These are phyloP conservation scores for Drosophila tripunctata DNA, from an alignment of 2,888 invertebrate species.

Conservation along the genomic window DNA sequence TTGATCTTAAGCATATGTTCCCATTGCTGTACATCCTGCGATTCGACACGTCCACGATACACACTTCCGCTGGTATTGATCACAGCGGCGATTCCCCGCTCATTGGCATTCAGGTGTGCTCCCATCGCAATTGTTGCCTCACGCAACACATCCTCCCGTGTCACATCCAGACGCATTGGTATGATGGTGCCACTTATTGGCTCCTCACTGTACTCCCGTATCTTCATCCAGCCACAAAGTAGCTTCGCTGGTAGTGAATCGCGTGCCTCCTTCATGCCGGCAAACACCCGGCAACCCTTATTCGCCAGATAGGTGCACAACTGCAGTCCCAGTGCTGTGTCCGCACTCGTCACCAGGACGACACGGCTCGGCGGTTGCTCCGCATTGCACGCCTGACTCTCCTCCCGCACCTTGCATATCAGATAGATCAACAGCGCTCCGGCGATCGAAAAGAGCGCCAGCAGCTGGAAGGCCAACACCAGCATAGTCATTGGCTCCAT, in stretches of 20 bases:
- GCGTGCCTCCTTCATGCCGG: slow-evolving; percentile 87
- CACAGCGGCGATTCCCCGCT: slow-evolving; percentile 92
- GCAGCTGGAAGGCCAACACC: slow-evolving; percentile 91
- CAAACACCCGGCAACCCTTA: slow-evolving; percentile 91
- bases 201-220: slow-evolving; percentile 85
- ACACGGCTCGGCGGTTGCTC: slow-evolving; percentile 86
- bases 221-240: slow-evolving; percentile 87
- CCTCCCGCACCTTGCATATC: slow-evolving; percentile 89
- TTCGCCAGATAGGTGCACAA: slow-evolving; percentile 89
- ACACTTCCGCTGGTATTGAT: slow-evolving; percentile 92
- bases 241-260: slow-evolving; percentile 87
- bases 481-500: slow-evolving; percentile 94
- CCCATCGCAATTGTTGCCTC: slow-evolving; percentile 92
- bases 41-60: slow-evolving; percentile 88
- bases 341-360: slow-evolving; percentile 91
- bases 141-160: slow-evolving; percentile 91
- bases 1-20: slow-evolving; percentile 89
- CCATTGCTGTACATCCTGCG: slow-evolving; percentile 87
- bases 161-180: slow-evolving; percentile 91
- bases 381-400: slow-evolving; percentile 84
- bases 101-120: slow-evolving; percentile 92
- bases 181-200: slow-evolving; percentile 86
- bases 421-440: slow-evolving; percentile 92
- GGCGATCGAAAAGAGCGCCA: slow-evolving; percentile 92
- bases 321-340: slow-evolving; percentile 92